phyloP scores from a whole-genome alignment of 2,888 invertebrate genomes.

The Perizoma flavofasciatum region DNA sequence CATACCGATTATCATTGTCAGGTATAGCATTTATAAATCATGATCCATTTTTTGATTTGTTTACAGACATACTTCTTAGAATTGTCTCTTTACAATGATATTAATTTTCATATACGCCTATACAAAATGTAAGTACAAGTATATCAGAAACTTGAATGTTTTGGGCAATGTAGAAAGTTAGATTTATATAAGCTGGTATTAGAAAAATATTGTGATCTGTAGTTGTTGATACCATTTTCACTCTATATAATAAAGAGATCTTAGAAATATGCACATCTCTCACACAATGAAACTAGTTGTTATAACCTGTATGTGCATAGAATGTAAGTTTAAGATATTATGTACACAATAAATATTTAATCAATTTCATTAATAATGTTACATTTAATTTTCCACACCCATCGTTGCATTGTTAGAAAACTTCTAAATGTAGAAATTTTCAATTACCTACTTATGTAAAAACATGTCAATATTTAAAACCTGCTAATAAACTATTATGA shows the following conservation, averaged over 20 bases:
- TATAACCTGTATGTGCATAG: too few species aligned
- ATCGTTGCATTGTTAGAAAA: constrained; percentile 23
- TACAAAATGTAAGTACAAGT: constrained; percentile 29
- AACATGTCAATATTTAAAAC: too few species aligned
- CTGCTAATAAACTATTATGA: too few species aligned
- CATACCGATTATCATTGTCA: constrained; percentile 15
- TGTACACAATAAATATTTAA: too few species aligned
- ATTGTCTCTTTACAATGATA: constrained; percentile 21
- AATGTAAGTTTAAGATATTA: too few species aligned
- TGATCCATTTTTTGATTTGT: constrained; percentile 20
- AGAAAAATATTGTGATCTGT: constrained; percentile 3
- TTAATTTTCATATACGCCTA: constrained; percentile 13
- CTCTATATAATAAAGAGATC: constrained; percentile 13
- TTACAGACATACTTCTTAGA: constrained; percentile 18
- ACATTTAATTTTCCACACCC: constrained; percentile 18
- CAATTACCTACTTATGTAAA: too few species aligned
- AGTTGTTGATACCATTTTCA: constrained; percentile 2
- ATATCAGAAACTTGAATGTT: constrained; percentile 17
- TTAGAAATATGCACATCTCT: constrained; percentile 14
- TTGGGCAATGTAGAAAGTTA: constrained; percentile 16
- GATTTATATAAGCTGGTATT: background rate
- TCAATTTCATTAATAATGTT: too few species aligned
- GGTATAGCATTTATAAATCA: constrained; percentile 20
- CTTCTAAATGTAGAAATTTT: background rate
- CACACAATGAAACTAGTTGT: too few species aligned